These are phyloP conservation scores for Chromis chromis DNA, from an alignment of 2,797 vertebrate species.

Conservation along the genomic window DNA sequence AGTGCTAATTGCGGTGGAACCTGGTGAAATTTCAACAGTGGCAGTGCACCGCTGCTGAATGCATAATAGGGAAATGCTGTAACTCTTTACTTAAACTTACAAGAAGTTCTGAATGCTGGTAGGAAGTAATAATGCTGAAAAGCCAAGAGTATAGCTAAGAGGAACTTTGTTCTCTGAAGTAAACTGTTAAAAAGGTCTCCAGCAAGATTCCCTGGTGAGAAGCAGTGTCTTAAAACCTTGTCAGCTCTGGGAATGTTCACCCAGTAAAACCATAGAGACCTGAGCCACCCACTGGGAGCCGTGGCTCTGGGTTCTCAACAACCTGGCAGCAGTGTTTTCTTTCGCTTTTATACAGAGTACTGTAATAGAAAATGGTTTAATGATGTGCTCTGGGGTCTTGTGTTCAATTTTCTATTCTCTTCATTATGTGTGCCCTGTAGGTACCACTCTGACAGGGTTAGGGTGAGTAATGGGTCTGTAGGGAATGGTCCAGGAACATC, in stretches of 20 bases:
- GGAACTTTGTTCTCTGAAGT: constrained; percentile 22
- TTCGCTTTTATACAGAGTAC: constrained; percentile 47
- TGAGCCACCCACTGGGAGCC: constrained; percentile 36
- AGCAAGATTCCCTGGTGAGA: constrained; percentile 32
- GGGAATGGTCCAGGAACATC: constrained; percentile 65
- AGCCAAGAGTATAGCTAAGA: constrained; percentile 12
- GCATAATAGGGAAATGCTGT: not conserved
- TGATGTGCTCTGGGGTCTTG: constrained; percentile 67
- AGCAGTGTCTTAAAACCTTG: constrained; percentile 43
- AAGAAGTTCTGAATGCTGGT: constrained; percentile 8
- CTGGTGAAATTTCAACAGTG: not conserved
- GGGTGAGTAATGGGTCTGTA: constrained; percentile 70
- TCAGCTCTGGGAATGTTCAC: constrained; percentile 23
- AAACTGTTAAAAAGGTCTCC: constrained; percentile 37
- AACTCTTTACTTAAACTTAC: constrained; percentile 3
- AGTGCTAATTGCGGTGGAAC: not conserved
- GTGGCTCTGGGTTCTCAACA: constrained; percentile 51
- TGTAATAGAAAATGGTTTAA: constrained; percentile 73
- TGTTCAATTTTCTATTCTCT: constrained; percentile 75
- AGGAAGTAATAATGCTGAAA: not conserved
- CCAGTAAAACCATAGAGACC: constrained; percentile 62
- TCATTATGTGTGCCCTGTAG: constrained; percentile 68
- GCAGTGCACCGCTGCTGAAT: not conserved
- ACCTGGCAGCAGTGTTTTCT: constrained; percentile 58
- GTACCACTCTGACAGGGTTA: constrained; percentile 52